These are phyloP conservation scores for Semotilus atromaculatus DNA, from an alignment of 2,797 vertebrate genomes.

Conservation along the genomic window DNA sequence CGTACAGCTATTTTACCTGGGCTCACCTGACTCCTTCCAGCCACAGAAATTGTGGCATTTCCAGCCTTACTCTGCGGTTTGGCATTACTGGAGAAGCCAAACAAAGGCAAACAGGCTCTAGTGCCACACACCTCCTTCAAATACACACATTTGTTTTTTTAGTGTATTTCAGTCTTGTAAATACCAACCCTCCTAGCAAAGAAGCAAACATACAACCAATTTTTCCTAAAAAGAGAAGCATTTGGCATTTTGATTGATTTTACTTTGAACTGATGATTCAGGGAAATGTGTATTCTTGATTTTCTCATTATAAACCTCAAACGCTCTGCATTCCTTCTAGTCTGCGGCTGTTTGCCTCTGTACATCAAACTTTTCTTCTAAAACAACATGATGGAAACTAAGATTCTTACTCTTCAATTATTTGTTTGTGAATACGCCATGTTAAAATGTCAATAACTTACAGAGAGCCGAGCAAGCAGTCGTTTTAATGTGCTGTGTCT, in stretches of 20 bases:
- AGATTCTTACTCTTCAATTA: background rate
- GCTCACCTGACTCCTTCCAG: slow-evolving; percentile 34
- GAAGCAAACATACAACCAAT: background rate
- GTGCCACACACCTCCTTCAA: background rate
- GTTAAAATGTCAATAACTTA: slow-evolving; percentile 61
- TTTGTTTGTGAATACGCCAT: background rate
- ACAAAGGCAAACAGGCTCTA: slow-evolving; percentile 45
- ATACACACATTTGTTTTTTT: slow-evolving; percentile 18
- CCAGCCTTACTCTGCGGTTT: slow-evolving; percentile 59
- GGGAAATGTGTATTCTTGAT: slow-evolving; percentile 7
- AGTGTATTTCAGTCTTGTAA: background rate
- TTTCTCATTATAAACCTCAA: slow-evolving; percentile 2
- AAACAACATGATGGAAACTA: background rate
- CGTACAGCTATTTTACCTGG: slow-evolving; percentile 7
- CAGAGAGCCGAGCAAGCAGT: slow-evolving; percentile 56
- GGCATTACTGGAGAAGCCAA: slow-evolving; percentile 45
- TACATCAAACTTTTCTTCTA: slow-evolving; percentile 4
- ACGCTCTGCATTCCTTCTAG: background rate
- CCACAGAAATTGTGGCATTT: slow-evolving; percentile 50
- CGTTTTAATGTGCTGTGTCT: slow-evolving; percentile 62
- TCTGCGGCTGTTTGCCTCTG: background rate
- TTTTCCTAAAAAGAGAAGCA: background rate
- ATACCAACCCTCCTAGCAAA: background rate
- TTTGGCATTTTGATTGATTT: slow-evolving; percentile 15
- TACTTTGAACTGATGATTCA: slow-evolving; percentile 25